Conservation (phyloP, 1,140 invertebrate genomes). For the Kradibia gibbosae region DNA sequence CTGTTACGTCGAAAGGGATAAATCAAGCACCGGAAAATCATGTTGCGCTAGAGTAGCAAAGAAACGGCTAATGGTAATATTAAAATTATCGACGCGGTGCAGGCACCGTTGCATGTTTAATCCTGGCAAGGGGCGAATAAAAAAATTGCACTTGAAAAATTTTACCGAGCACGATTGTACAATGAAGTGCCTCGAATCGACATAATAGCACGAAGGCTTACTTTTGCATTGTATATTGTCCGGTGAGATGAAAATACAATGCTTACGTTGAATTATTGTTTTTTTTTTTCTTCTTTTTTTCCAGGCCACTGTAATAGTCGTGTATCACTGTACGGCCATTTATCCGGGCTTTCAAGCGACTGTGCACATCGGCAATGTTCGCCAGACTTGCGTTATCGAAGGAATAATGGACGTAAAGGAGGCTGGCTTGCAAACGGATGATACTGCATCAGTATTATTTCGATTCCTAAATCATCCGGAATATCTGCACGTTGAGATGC, state of each 20-base stretch:
- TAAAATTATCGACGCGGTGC: too few relatives aligned
- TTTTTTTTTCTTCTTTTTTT: slow-evolving; percentile 52
- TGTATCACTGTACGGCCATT: slow-evolving; percentile 89
- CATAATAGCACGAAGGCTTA: too few relatives aligned
- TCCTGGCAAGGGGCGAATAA: too few relatives aligned
- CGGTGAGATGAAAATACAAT: background rate
- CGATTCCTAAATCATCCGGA: slow-evolving; percentile 92
- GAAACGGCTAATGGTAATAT: too few relatives aligned
- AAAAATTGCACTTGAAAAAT: too few relatives aligned
- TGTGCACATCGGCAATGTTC: slow-evolving; percentile 94
- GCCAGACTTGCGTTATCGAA: slow-evolving; percentile 92
- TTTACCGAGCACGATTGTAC: too few relatives aligned
- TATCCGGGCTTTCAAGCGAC: slow-evolving; percentile 93
- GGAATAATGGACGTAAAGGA: slow-evolving; percentile 77
- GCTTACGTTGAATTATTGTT: background rate
- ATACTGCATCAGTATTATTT: slow-evolving; percentile 89
- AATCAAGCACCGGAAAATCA: too few relatives aligned
- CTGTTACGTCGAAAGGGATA: too few relatives aligned
- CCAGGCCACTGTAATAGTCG: slow-evolving; percentile 87
- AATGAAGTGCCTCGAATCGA: too few relatives aligned
- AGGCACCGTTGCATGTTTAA: too few relatives aligned
- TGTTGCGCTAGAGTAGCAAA: too few relatives aligned
- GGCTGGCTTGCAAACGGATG: slow-evolving; percentile 82
- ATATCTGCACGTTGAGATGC: slow-evolving; percentile 89
- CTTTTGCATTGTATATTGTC: too few relatives aligned